A percentile compares a stretch with the other conserved stretches of the same genome.
Evolutionary conservation across 92 coral and sea anemone species (phyloP).

Genomic region (Galaxea fascicularis): DNA sequence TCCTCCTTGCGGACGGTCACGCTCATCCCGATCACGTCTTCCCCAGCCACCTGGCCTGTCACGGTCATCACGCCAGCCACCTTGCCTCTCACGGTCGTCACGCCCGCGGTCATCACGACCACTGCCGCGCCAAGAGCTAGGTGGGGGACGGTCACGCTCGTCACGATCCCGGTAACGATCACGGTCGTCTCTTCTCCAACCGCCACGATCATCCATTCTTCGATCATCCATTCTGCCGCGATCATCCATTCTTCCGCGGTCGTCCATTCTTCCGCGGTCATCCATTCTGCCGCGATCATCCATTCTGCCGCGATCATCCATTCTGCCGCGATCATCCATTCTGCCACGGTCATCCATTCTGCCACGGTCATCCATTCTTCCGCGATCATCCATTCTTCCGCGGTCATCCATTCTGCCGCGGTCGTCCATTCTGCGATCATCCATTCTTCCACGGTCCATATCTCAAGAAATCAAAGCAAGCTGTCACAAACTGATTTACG

Average conservation of each 20-base stretch:
- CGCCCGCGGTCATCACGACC: conserved; percentile 68
- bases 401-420: conserved; percentile 42
- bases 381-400: conserved; percentile 31
- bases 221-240: conserved; percentile 60
- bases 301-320: background rate
- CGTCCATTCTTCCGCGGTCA: conserved; percentile 34
- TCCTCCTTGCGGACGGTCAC: conserved; percentile 39
- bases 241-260: conserved; percentile 54
- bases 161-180: conserved; percentile 66
- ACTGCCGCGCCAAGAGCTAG: conserved; percentile 51
- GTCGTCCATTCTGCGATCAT: conserved; percentile 25
- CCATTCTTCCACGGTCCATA: conserved; percentile 38
- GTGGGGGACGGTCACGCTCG: conserved; percentile 56
- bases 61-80: conserved; percentile 60
- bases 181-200: conserved; percentile 62
- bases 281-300: conserved; percentile 43
- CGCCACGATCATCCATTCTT: conserved; percentile 43
- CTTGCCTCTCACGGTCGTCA: conserved; percentile 58
- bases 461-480: background rate
- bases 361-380: conserved; percentile 32
- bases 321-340: conserved; percentile 1
- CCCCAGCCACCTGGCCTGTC: conserved; percentile 58
- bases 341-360: conserved; percentile 10
- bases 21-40: conserved; percentile 53
- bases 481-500: no score